Conservation (phyloP, 2,888 invertebrate genomes). For the Caenorhabditis sp. region DNA sequence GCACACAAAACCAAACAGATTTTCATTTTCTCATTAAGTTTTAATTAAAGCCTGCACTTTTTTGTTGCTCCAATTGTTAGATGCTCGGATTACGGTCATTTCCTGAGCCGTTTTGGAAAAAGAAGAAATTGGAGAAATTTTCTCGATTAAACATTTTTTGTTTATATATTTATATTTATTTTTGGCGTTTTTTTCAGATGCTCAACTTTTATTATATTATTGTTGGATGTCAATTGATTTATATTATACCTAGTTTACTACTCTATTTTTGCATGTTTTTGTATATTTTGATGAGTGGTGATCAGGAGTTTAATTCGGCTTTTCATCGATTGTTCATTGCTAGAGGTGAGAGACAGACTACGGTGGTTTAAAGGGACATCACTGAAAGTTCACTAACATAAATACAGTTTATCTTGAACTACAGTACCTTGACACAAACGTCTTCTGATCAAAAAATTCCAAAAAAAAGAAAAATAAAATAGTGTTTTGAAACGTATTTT, state of each 20-base stretch:
- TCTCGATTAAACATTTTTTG: neutral
- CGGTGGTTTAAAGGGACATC: neutral
- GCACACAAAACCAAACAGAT: no score
- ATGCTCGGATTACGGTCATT: neutral
- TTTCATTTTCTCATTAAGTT: no score
- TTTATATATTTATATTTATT: neutral
- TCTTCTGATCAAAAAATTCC: no score
- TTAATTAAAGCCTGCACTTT: neutral
- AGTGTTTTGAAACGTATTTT: no score
- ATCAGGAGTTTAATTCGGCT: constrained; percentile 42
- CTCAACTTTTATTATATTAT: constrained; percentile 10
- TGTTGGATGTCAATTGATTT: constrained; percentile 30
- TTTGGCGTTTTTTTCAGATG: constrained; percentile 17
- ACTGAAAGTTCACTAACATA: neutral
- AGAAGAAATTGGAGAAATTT: neutral
- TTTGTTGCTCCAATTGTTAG: no score
- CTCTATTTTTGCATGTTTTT: constrained; percentile 34
- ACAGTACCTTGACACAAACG: no score
- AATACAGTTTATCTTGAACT: no score
- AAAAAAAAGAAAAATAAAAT: no score
- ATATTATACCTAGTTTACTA: constrained; percentile 35
- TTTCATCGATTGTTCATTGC: constrained; percentile 45
- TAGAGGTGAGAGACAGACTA: constrained; percentile 33
- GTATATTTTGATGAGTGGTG: constrained; percentile 32
- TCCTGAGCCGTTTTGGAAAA: neutral